Percentiles rank a stretch among this genome's conserved stretches.
phyloP scores from a whole-genome alignment of 1,140 invertebrate genomes.

The Anastrepha obliqua region DNA sequence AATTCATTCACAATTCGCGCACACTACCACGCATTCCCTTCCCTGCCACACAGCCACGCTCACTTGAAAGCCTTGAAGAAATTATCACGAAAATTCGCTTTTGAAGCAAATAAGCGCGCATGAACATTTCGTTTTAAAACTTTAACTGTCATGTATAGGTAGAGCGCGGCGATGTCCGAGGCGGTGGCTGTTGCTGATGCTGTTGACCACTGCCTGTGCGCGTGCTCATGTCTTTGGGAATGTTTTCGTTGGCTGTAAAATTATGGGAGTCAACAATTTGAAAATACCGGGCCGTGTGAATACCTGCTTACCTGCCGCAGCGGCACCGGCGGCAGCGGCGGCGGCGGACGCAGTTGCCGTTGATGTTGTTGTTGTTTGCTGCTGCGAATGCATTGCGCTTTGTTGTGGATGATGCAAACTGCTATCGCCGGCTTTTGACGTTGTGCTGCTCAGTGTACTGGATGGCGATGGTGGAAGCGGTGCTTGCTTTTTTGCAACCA shows the following conservation, averaged over 20 bases:
- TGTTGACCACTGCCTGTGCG: constrained; percentile 20
- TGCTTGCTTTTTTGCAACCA: constrained; percentile 59
- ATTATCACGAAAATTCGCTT: neutral
- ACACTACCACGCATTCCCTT: too few species aligned
- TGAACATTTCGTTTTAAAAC: constrained; percentile 63
- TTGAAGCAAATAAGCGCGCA: neutral
- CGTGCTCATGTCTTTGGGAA: constrained; percentile 74
- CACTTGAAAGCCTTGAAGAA: neutral
- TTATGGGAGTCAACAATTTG: constrained; percentile 72
- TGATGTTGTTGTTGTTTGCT: constrained; percentile 57
- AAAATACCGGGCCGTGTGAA: constrained; percentile 67
- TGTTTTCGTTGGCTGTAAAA: constrained; percentile 75
- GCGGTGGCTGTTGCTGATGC: constrained; percentile 39
- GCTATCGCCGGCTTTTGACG: constrained; percentile 50
- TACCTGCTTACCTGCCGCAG: constrained; percentile 64
- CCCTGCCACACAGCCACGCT: too few species aligned
- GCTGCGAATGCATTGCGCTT: constrained; percentile 56
- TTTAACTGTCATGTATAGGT: constrained; percentile 74
- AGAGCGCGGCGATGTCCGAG: constrained; percentile 70
- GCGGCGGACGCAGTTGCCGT: constrained; percentile 16
- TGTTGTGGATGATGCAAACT: constrained; percentile 57
- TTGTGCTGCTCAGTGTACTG: constrained; percentile 10
- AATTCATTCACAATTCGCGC: too few species aligned
- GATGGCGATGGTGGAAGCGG: constrained; percentile 57
- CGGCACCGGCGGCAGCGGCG: constrained; percentile 9